Evolutionary conservation across 2,888 invertebrate genomes (phyloP).

Genomic region (Mythimna impura): DNA sequence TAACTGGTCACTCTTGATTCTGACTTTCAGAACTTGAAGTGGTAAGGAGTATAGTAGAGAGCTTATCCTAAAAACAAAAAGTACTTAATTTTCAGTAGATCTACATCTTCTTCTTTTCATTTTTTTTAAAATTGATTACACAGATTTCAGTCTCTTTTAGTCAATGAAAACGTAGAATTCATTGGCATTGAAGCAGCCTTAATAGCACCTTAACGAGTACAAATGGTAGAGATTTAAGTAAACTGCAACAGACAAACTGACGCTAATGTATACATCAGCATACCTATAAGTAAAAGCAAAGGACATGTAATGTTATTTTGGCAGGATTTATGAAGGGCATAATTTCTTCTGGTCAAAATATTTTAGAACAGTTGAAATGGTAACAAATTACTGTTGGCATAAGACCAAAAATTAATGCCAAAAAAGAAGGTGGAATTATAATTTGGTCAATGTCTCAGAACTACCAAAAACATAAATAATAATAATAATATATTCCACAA

Average conservation of each 20-base stretch:
- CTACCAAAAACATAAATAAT: neutral
- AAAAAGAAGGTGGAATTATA: slow-evolving; percentile 18
- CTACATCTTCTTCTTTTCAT: neutral
- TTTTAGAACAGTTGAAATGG: slow-evolving; percentile 22
- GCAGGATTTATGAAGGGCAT: slow-evolving; percentile 29
- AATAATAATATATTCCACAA: too few relatives aligned
- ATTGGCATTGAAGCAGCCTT: neutral
- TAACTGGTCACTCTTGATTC: neutral
- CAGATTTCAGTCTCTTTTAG: too few relatives aligned
- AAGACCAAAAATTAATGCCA: slow-evolving; percentile 24
- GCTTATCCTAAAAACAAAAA: neutral
- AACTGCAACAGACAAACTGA: slow-evolving; percentile 13
- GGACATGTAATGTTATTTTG: slow-evolving; percentile 4
- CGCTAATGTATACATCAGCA: neutral
- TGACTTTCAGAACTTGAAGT: neutral
- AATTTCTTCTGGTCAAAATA: slow-evolving; percentile 27
- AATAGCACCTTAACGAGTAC: neutral
- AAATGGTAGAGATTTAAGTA: slow-evolving; percentile 6
- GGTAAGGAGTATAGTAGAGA: neutral
- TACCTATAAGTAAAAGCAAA: neutral
- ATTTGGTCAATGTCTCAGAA: slow-evolving; percentile 5
- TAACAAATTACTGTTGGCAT: slow-evolving; percentile 35
- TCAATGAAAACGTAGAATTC: neutral
- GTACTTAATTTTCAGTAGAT: neutral
- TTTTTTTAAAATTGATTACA: too few relatives aligned